phyloP scores from a whole-genome alignment of 2,888 invertebrate genomes.

The Cantharis lateralis region DNA sequence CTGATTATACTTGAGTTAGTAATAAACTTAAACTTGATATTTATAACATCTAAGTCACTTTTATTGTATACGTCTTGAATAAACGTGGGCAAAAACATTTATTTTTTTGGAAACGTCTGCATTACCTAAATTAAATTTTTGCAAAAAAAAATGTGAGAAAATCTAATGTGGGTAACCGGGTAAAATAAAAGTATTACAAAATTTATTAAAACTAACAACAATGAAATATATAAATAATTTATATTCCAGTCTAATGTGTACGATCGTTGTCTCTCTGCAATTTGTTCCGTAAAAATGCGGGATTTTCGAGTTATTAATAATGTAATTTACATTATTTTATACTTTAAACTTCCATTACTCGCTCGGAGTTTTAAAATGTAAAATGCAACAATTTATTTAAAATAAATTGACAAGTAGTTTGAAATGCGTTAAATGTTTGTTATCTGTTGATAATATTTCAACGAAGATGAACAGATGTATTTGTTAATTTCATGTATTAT shows the following conservation, averaged over 20 bases:
- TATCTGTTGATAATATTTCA: not conserved
- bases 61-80: constrained; percentile 28
- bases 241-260: not conserved
- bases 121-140: not conserved
- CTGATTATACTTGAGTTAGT: constrained; percentile 42
- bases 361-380: not conserved
- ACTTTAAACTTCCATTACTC: not conserved
- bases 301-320: not conserved
- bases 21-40: constrained; percentile 35
- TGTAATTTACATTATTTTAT: not conserved
- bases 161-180: not conserved
- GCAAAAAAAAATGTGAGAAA: no score
- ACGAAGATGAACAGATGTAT: constrained; percentile 18
- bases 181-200: not conserved
- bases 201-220: not conserved
- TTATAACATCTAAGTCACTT: constrained; percentile 33
- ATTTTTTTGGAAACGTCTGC: not conserved
- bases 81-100: not conserved
- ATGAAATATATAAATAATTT: not conserved
- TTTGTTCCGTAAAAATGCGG: not conserved
- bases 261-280: no score
- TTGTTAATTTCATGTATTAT: constrained; percentile 34
- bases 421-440: not conserved
- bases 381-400: not conserved
- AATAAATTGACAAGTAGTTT: not conserved